These are phyloP conservation scores for Andrena hattorfiana DNA, from an alignment of 2,888 invertebrate species.

Conservation along the genomic window DNA sequence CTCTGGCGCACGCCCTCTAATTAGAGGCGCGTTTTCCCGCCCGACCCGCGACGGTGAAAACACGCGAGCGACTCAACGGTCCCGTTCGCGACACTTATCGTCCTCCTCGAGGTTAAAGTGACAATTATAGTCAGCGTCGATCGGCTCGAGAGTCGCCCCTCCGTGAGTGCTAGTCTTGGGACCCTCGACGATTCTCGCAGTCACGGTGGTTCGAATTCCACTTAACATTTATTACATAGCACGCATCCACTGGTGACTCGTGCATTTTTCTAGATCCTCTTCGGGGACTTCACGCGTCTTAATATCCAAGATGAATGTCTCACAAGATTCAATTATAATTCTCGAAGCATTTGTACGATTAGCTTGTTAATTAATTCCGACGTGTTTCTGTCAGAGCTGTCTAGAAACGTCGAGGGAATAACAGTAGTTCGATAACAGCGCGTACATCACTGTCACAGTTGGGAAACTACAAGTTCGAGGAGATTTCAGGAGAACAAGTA, in stretches of 20 bases:
- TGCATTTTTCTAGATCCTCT: no score
- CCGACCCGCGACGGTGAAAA: neutral
- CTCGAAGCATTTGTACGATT: no score
- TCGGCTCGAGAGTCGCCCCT: conserved; percentile 2
- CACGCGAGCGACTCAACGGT: conserved; percentile 13
- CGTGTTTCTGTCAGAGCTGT: neutral
- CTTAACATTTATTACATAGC: no score
- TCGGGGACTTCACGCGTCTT: no score
- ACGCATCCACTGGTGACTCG: no score
- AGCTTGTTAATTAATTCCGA: no score
- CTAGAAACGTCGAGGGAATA: neutral
- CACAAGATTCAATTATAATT: no score
- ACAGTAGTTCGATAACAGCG: neutral
- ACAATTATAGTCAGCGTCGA: neutral
- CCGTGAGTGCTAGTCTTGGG: neutral
- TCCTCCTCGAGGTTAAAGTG: conserved; percentile 3
- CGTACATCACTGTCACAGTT: no score
- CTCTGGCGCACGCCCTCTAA: conserved; percentile 20
- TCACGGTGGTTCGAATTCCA: no score
- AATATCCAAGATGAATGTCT: no score
- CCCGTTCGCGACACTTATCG: conserved; percentile 20
- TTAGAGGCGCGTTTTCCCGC: conserved; percentile 21
- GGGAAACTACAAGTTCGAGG: no score
- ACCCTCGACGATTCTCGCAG: neutral
- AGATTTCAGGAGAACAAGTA: no score